phyloP scores from a whole-genome alignment of 2,888 invertebrate species.

The Ectemnius lituratus region DNA sequence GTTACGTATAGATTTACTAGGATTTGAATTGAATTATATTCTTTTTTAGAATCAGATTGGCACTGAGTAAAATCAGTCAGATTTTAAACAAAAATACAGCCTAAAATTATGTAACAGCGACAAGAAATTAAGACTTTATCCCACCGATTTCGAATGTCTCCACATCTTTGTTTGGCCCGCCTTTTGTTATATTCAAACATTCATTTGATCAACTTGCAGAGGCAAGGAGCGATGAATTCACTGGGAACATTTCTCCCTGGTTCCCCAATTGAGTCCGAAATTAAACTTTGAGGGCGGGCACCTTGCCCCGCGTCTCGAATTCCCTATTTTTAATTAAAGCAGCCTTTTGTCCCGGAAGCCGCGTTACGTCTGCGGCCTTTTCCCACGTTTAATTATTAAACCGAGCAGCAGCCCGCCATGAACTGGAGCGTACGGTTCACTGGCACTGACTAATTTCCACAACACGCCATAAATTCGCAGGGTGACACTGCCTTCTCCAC shows the following conservation, averaged over 20 bases:
- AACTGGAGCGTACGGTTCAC: not conserved
- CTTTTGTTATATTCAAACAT: too few species aligned
- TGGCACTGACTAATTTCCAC: slow-evolving; percentile 15
- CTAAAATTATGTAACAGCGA: too few species aligned
- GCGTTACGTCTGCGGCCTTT: not conserved
- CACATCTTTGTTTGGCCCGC: too few species aligned
- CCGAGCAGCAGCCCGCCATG: not conserved
- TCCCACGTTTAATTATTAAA: slow-evolving; percentile 5
- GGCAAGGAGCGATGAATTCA: not conserved
- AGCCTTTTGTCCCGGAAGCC: not conserved
- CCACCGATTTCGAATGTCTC: too few species aligned
- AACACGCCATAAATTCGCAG: slow-evolving; percentile 11
- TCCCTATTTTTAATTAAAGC: slow-evolving; percentile 21
- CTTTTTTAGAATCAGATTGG: too few species aligned
- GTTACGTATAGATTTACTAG: too few species aligned
- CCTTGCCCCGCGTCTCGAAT: not conserved
- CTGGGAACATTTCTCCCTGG: too few species aligned
- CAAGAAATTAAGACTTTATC: too few species aligned
- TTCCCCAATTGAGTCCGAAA: not conserved
- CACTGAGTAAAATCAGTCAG: too few species aligned
- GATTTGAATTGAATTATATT: too few species aligned
- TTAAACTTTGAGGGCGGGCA: not conserved
- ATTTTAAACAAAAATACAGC: too few species aligned
- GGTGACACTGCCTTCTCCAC: not conserved
- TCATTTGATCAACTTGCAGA: not conserved